Conservation (phyloP, 2,113 vertebrate species). For the Catagonus wagneri region DNA sequence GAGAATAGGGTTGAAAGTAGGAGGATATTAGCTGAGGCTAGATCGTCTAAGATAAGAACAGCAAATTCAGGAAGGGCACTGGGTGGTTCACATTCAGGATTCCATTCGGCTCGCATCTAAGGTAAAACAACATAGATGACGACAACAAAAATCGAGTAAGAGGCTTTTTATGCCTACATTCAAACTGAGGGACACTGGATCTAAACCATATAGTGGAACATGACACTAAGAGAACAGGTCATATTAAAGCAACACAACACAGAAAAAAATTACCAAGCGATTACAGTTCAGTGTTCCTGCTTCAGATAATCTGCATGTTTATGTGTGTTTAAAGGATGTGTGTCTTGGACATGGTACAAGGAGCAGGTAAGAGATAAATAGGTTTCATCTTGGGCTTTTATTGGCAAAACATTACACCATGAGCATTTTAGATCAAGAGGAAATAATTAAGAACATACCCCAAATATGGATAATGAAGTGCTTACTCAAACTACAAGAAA, state of each 20-base stretch:
- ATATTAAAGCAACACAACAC: slow-evolving; percentile 86
- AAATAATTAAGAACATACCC: slow-evolving; percentile 63
- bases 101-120: slow-evolving; percentile 78
- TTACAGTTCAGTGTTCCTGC: slow-evolving; percentile 94
- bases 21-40: slow-evolving; percentile 77
- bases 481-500: not conserved
- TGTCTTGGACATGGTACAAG: slow-evolving; percentile 62
- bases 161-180: slow-evolving; percentile 72
- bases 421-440: slow-evolving; percentile 67
- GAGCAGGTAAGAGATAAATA: slow-evolving; percentile 73
- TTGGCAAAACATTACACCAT: slow-evolving; percentile 62
- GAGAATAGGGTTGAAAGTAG: slow-evolving; percentile 65
- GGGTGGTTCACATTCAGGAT: slow-evolving; percentile 84
- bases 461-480: slow-evolving; percentile 64
- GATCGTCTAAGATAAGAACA: slow-evolving; percentile 75
- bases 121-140: slow-evolving; percentile 79
- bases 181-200: slow-evolving; percentile 68
- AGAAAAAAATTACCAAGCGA: slow-evolving; percentile 86
- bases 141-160: slow-evolving; percentile 70
- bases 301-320: slow-evolving; percentile 85
- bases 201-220: slow-evolving; percentile 83
- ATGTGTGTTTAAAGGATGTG: slow-evolving; percentile 73
- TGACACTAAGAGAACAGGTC: slow-evolving; percentile 81
- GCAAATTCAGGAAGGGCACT: slow-evolving; percentile 71
- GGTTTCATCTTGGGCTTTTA: slow-evolving; percentile 78